A percentile compares a stretch with the other conserved stretches of the same genome.
These are phyloP conservation scores for Amorpha juglandis DNA, from an alignment of 2,888 invertebrate species.

Conservation along the genomic window DNA sequence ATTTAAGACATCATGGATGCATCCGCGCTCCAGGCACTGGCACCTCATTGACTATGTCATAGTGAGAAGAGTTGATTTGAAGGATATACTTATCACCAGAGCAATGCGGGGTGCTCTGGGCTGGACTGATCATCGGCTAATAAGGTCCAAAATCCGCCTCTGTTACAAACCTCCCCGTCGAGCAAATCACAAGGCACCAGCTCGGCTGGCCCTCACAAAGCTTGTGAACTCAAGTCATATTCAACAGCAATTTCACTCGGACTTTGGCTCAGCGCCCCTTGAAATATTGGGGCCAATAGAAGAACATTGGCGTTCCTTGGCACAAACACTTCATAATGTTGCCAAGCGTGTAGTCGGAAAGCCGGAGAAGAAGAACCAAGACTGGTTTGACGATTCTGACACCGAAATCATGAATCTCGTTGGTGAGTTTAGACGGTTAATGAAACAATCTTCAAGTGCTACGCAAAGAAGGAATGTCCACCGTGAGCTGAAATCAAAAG, in stretches of 20 bases:
- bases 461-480: background rate
- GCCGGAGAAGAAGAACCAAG: constrained; percentile 27
- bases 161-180: background rate
- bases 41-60: too few species aligned
- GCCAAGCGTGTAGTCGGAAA: constrained; percentile 6
- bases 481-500: constrained; percentile 7
- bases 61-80: constrained; percentile 31
- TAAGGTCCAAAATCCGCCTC: constrained; percentile 4
- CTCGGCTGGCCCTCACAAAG: too few species aligned
- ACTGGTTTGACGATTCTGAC: constrained; percentile 27
- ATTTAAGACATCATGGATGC: constrained; percentile 38
- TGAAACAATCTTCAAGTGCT: background rate
- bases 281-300: too few species aligned
- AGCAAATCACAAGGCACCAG: too few species aligned
- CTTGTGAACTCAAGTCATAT: too few species aligned
- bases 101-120: constrained; percentile 30
- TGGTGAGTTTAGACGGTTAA: background rate
- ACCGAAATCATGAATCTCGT: constrained; percentile 23
- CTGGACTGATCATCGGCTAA: too few species aligned
- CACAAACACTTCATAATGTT: too few species aligned
- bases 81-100: constrained; percentile 23
- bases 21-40: constrained; percentile 40
- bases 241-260: too few species aligned
- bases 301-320: too few species aligned
- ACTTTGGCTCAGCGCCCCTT: too few species aligned